These are phyloP conservation scores for Zoanthus solanderi DNA, from an alignment of 92 coral and sea anemone genomes.

Conservation along the genomic window DNA sequence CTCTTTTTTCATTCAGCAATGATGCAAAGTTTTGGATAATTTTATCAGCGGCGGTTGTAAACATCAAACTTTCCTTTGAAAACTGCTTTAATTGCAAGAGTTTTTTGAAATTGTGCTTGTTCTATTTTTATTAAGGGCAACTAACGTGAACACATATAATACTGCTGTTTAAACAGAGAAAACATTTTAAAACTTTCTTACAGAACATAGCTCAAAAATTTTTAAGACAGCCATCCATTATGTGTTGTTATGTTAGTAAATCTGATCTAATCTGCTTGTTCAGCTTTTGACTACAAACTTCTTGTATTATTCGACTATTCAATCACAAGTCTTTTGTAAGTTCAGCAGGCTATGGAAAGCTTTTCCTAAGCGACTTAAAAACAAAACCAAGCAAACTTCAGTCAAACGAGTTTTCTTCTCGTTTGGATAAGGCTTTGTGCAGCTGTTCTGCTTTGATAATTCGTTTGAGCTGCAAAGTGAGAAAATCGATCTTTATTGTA, in stretches of 20 bases:
- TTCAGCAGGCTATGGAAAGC: conserved; percentile 42
- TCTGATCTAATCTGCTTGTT: not conserved
- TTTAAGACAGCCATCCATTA: conserved; percentile 21
- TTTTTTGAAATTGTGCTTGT: not conserved
- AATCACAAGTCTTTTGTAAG: conserved; percentile 39
- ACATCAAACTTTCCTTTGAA: not conserved
- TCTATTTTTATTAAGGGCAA: not conserved
- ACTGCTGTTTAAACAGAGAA: conserved; percentile 45
- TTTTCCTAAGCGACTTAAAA: conserved; percentile 58
- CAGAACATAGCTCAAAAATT: conserved; percentile 7
- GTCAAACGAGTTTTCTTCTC: conserved; percentile 61
- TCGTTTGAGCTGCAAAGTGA: conserved; percentile 39
- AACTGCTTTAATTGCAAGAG: not conserved
- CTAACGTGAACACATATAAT: not conserved
- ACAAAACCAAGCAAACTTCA: conserved; percentile 66
- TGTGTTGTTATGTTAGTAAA: conserved; percentile 39
- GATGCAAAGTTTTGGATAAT: conserved; percentile 10
- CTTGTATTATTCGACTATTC: conserved; percentile 37
- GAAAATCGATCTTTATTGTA: not conserved
- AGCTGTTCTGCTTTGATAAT: conserved; percentile 64
- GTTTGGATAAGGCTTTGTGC: conserved; percentile 62
- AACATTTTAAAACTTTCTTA: conserved; percentile 19
- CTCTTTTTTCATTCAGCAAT: not conserved
- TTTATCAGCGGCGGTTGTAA: conserved; percentile 26
- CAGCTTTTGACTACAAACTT: conserved; percentile 29